Evolutionary conservation across 2,888 invertebrate species (phyloP).

Genomic region (Pachymerium ferrugineum): DNA sequence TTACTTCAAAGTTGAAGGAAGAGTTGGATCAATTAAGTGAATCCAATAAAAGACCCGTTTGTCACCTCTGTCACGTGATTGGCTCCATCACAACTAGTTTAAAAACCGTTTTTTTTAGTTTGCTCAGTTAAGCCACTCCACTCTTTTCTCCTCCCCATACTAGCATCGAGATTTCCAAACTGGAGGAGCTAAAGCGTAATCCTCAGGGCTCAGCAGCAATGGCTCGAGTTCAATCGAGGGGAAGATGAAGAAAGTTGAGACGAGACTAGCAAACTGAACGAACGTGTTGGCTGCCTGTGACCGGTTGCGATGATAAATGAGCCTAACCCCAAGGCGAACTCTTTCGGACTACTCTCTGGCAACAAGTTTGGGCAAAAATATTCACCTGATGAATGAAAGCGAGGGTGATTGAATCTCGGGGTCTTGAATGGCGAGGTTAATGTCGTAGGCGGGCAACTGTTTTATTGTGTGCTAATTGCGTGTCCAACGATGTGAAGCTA

Average conservation of each 20-base stretch:
- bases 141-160: no score
- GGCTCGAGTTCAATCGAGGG: constrained; percentile 22
- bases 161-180: constrained; percentile 8
- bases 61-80: background rate
- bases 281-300: no score
- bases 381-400: constrained; percentile 23
- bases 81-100: no score
- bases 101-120: no score
- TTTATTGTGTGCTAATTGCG: constrained; percentile 27
- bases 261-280: constrained; percentile 3
- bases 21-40: constrained; percentile 14
- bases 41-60: background rate
- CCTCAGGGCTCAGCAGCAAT: constrained; percentile 15
- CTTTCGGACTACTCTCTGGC: background rate
- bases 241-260: constrained; percentile 25
- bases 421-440: constrained; percentile 2
- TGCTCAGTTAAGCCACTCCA: no score
- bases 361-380: constrained; percentile 6
- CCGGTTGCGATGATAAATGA: constrained; percentile 18
- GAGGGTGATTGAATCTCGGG: constrained; percentile 6
- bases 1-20: constrained; percentile 7
- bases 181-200: constrained; percentile 15
- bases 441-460: constrained; percentile 11
- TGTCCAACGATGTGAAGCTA: constrained; percentile 15
- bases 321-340: background rate